A percentile compares a stretch with the other conserved stretches of the same genome.
Conservation (phyloP, 2,888 invertebrate genomes). For the Fragum sueziense region DNA sequence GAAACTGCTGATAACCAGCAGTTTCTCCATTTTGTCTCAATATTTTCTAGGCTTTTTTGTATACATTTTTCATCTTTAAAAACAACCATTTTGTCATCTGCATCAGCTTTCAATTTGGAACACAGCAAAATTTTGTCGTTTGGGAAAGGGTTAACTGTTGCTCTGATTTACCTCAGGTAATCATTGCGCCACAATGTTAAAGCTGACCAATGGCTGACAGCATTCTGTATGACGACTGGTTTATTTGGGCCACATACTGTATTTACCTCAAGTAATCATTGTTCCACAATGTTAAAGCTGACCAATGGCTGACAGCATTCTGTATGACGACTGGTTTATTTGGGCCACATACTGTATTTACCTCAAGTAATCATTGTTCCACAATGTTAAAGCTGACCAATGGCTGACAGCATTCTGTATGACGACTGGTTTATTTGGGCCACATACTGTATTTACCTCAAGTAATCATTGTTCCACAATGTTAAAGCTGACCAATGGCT, state of each 20-base stretch:
- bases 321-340: conserved; percentile 90
- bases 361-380: conserved; percentile 88
- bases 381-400: conserved; percentile 88
- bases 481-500: conserved; percentile 87
- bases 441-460: too few species aligned
- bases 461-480: conserved; percentile 88
- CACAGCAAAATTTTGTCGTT: too few species aligned
- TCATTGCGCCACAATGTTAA: conserved; percentile 87
- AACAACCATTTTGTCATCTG: too few species aligned
- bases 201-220: conserved; percentile 87
- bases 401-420: conserved; percentile 86
- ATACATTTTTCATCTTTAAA: too few species aligned
- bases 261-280: conserved; percentile 87
- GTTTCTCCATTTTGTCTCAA: too few species aligned
- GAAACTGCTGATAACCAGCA: too few species aligned
- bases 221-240: conserved; percentile 88
- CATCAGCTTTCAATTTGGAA: too few species aligned
- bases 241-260: too few species aligned
- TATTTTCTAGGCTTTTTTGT: too few species aligned
- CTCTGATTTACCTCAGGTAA: conserved; percentile 89
- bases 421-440: conserved; percentile 90
- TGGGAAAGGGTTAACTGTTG: too few species aligned
- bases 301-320: conserved; percentile 87
- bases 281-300: conserved; percentile 89
- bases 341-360: too few species aligned